phyloP scores from a whole-genome alignment of 23 tunicate species.

The Trididemnum clinides region DNA sequence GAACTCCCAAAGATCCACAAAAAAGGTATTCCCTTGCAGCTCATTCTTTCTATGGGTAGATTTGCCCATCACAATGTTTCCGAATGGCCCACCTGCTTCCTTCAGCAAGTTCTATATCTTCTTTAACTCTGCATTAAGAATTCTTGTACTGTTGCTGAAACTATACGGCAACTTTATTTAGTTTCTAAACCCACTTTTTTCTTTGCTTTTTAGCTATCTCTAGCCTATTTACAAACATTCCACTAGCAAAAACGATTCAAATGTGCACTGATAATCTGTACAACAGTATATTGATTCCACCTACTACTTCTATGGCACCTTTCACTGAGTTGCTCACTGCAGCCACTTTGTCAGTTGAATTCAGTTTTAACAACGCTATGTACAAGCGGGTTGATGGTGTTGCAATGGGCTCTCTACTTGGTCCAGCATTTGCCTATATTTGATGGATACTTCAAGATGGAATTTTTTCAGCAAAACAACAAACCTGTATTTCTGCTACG shows the following conservation, averaged over 20 bases:
- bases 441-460: not conserved
- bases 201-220: not conserved
- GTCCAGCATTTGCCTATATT: not conserved
- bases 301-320: not conserved
- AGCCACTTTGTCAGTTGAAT: not conserved
- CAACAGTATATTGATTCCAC: not conserved
- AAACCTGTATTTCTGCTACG: not conserved
- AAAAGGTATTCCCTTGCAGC: not conserved
- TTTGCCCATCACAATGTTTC: constrained; percentile 11
- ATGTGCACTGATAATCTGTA: not conserved
- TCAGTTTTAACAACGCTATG: not conserved
- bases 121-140: not conserved
- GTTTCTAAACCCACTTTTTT: not conserved
- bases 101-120: not conserved
- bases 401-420: not conserved
- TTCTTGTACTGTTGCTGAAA: not conserved
- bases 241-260: not conserved
- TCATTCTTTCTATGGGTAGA: not conserved
- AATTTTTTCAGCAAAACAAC: not conserved
- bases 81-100: not conserved
- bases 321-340: not conserved
- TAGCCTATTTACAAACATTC: not conserved
- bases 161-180: not conserved
- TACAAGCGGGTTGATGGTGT: not conserved
- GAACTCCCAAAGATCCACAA: constrained; percentile 21